These are phyloP conservation scores for Apodemus agrarius DNA, from an alignment of 2,797 vertebrate genomes.

Conservation along the genomic window DNA sequence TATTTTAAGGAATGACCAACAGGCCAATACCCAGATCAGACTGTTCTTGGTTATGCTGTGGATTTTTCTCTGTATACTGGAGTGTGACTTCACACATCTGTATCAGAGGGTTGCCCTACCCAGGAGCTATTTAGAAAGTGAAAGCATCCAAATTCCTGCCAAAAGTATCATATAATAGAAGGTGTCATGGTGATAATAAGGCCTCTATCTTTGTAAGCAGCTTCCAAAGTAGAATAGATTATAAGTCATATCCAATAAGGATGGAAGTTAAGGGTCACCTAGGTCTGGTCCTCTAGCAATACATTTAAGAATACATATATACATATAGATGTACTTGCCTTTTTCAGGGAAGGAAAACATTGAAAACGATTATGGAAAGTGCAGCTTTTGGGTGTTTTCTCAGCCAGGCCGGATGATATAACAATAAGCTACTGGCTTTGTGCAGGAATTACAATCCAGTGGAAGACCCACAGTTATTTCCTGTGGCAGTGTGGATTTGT, in stretches of 20 bases:
- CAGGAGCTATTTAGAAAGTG: neutral
- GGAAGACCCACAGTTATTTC: neutral
- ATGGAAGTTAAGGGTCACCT: neutral
- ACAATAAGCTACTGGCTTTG: neutral
- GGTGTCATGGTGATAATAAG: neutral
- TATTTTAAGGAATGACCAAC: neutral
- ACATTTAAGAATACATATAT: neutral
- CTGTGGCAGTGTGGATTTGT: neutral
- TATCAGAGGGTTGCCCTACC: neutral
- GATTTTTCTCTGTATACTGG: neutral
- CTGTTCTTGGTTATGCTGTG: neutral
- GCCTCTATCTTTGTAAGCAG: neutral
- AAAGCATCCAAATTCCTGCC: neutral
- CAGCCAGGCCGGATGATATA: neutral
- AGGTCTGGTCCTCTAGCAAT: neutral
- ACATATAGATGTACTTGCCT: neutral
- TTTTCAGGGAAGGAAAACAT: neutral
- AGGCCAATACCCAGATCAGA: neutral
- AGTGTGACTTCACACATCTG: rapidly evolving
- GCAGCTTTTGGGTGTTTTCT: neutral
- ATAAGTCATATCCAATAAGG: neutral
- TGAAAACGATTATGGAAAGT: too few species aligned
- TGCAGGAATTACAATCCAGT: neutral
- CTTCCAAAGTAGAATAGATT: neutral
- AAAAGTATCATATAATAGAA: neutral